Base-by-base conservation (phyloP, 30 jellyfish, hydroid and myxozoan genomes). In the Turritopsis rubra region DNA sequence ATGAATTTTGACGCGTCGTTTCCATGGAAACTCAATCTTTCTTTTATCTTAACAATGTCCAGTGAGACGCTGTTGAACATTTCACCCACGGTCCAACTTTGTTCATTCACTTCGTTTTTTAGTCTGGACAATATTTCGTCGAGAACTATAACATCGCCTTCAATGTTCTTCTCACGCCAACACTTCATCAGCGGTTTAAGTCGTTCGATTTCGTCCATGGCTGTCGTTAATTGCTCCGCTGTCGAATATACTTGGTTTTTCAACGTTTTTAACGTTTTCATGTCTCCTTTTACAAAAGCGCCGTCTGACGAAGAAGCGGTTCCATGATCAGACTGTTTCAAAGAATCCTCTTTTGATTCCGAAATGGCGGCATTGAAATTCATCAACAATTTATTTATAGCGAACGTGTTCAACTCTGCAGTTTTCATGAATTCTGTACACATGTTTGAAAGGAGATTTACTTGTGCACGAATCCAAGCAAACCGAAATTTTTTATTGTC, bases 161-260 rank as follows among this genome's bases (percentile, higher is more conserved):
- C 88, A 28, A 82, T 65, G 54, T 82, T 82, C 29, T 29, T 82
- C 66, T 82, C 88, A 21, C 71, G 41, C 88, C 88, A 82, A 82
- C 27, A 24, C 8, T 71, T 71, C 52, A 71, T 71, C 29, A 21
- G 29, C 16, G 52, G 86, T 18, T 26, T 52, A 25, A 72, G 28
- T 0, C 20, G 30, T 23, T 31, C 72, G 16, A 53, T 80, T 4
- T 20, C 41, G 18, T 4, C 25, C 65, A 28, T 52, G 8, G 53
- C 54, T 0, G 1, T 0, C 28, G 65, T 3, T 21, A 80, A 22
- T 18, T 25, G 23, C n/a, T 65, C 83, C 27, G 30, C 26, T n/a
- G 7, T 82, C 30, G 85, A 3, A 24, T 25, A 18, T 9, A 72
- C 65, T 26, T 28, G 25, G 5, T 22, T n/a, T 23, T 65, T 70